A percentile compares a stretch with the other conserved stretches of the same genome.
These are phyloP conservation scores for Calyptomena viridis DNA, from an alignment of 2,113 vertebrate genomes.

Conservation along the genomic window DNA sequence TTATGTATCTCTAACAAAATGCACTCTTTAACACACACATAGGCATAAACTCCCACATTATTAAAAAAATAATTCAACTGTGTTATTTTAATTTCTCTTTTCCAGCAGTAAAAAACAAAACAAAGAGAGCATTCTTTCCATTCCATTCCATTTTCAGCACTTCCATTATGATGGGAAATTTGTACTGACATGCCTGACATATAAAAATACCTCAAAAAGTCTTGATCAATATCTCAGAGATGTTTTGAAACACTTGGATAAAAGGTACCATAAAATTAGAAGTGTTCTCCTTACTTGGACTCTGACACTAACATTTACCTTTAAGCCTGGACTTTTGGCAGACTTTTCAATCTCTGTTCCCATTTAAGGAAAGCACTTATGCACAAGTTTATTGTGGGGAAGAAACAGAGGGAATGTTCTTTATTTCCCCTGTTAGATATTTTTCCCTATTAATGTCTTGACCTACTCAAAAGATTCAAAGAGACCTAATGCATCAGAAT, in stretches of 20 bases:
- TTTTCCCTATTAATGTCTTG: not conserved
- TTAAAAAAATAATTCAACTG: not conserved
- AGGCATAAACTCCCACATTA: accelerated
- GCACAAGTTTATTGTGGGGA: not conserved
- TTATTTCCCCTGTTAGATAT: not conserved
- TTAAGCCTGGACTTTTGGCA: not conserved
- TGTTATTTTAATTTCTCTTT: not conserved
- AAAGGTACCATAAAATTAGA: not conserved
- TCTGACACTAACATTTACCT: not conserved
- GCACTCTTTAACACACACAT: accelerated
- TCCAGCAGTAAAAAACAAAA: not conserved
- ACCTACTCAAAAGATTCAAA: not conserved
- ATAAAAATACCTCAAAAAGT: not conserved
- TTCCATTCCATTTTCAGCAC: not conserved
- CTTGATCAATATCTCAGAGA: not conserved
- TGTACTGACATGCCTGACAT: not conserved
- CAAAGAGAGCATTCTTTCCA: not conserved
- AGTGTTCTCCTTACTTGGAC: not conserved
- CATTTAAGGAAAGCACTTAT: not conserved
- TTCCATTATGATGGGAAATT: not conserved
- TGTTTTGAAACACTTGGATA: not conserved
- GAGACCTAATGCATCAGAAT: not conserved
- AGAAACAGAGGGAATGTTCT: not conserved
- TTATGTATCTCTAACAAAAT: not conserved
- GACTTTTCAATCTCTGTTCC: not conserved